Conservation (phyloP, 2,888 invertebrate genomes). For the Standfussiana lucernea region DNA sequence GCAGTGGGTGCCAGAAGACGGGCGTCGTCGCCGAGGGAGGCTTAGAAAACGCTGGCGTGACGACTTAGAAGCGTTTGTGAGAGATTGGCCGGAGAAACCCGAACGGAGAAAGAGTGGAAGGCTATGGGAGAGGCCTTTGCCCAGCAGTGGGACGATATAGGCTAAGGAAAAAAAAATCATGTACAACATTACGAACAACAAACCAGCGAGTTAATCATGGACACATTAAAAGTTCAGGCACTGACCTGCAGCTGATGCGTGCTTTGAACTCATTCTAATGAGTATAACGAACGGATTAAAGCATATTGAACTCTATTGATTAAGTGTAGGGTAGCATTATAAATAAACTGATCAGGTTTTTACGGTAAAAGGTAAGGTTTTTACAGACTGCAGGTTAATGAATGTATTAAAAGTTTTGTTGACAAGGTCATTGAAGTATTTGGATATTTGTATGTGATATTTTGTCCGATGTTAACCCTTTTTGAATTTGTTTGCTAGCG, state of each 20-base stretch:
- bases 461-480: neutral
- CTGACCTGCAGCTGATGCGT: slow-evolving; percentile 1
- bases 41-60: no score
- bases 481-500: neutral
- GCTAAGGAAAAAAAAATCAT: no score
- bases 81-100: no score
- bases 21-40: no score
- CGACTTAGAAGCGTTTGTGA: no score
- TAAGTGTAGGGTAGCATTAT: neutral
- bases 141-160: no score
- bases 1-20: no score
- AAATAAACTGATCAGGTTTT: neutral
- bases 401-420: neutral
- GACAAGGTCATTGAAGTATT: neutral
- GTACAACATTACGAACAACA: no score
- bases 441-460: neutral
- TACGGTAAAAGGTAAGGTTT: neutral
- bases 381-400: neutral
- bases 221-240: neutral
- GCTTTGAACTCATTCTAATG: neutral
- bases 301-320: slow-evolving; percentile 19
- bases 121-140: no score
- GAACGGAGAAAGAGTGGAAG: no score
- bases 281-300: slow-evolving; percentile 8
- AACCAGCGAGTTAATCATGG: neutral